Evolutionary conservation across 2,113 vertebrate genomes (phyloP), one percentile per base, ranked within the genome.

Genomic region (Polypterus senegalus): DNA sequence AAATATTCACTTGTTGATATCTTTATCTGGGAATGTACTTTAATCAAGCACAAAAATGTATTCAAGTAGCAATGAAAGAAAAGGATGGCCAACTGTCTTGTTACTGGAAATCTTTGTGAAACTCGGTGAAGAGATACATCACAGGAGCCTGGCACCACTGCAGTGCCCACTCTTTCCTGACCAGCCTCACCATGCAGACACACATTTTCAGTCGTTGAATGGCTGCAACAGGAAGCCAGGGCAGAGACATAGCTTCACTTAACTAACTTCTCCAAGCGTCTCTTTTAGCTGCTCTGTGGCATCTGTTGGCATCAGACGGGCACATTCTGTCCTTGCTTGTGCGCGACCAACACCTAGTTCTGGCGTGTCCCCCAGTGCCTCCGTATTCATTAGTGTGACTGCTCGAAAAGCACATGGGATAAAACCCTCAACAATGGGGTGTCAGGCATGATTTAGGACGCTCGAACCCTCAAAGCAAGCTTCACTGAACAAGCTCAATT

Each of bases 401-500:
- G 9, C 63, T 61, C 61, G 62, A 60, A 48, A 70, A 64, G 57
- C 9, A 8, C 64, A 63, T 61, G 63, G 63, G 69, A 63, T 66
- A 59, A 73, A 73, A 60, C 62, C 61, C 47, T 65, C 63, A 62
- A 69, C 69, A 74, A 71, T 74, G 72, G 73, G 67, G 72, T 65
- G 66, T 43, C 66, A 49, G 66, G 59, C 52, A 9, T 67, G 62
- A 71, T 73, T 71, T 63, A 68, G 7, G 44, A 66, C 55, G 60
- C 63, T 55, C 59, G 1, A 44, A 60, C 58, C 49, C 57, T 58
- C 8, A 49, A 61, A 67, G 60, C 71, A 74, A 73, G 76, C 72
- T 67, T 77, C 71, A 71, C n/a, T 75, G 71, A 77, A 61, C 73
- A 78, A 72, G 70, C 65, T 75, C 64, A 75, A 74, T 75, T 65